Base-by-base conservation (phyloP, 2,797 vertebrate genomes). In the Lophotriccus pileatus region DNA sequence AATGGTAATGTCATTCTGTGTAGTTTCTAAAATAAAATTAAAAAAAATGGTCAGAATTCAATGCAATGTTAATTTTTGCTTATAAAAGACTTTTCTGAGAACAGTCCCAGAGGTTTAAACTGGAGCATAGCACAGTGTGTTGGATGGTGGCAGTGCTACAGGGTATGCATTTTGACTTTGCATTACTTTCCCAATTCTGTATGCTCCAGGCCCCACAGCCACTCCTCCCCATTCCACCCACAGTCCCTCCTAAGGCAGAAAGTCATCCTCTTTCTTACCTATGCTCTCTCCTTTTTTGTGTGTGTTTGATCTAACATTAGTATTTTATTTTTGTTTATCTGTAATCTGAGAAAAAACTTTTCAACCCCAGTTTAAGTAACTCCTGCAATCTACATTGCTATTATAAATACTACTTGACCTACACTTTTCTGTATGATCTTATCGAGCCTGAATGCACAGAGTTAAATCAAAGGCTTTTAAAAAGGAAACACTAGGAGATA, bases 381-480 rank as follows among this genome's bases (percentile, higher is more conserved):
- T 22, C 14, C 32, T 66, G 24, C 30, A 69, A 8, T 68, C 58
- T 89, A 8, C 39, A 46, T 41, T 76, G 20, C 6, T 79, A 12
- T 56, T 72, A 44, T 44, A 66, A 84, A 43, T 73, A n/a, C 17
- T 69, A 19, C 69, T 91, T 79, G 52, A 66, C 7, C 24, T 66
- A n/a, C 16, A 46, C 13, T 89, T 73, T 92, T 73, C 59, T 66
- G 17, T 28, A 55, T 2, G 7, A 82, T 62, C 59, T 82, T 91
- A 67, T 66, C 2, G 2, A 82, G 30, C 47, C 23, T 69, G 67
- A 82, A 89, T 52, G 52, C 59, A 84, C 2, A 18, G 27, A 87
- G 44, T 91, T 92, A 85, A 89, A 87, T 79, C 59, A 95, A 89
- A 94, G 39, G 22, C 19, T 76, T 92, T 89, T 73, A 37, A 68